phyloP scores from a whole-genome alignment of 2,113 vertebrate species.

The Uria lomvia region DNA sequence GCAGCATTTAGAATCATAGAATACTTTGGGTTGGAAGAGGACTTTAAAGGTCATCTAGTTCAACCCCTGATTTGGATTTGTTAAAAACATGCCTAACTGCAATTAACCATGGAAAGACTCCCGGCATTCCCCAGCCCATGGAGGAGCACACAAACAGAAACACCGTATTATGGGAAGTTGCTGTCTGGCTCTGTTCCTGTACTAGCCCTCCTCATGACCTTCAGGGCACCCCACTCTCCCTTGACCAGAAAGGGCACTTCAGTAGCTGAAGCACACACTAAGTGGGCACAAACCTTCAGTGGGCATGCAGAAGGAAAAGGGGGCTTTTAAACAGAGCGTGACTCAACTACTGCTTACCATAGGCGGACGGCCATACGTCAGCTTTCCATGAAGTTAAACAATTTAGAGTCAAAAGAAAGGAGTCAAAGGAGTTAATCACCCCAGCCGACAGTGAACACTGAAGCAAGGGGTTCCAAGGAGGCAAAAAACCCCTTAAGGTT shows the following conservation, averaged over 20 bases:
- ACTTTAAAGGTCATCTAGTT: not conserved
- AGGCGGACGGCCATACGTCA: not conserved
- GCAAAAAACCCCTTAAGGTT: not conserved
- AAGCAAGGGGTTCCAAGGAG: not conserved
- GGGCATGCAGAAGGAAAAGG: not conserved
- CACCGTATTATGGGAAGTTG: accelerated
- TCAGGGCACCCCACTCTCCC: not conserved
- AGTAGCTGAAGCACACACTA: not conserved
- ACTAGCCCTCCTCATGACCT: not conserved
- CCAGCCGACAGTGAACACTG: not conserved
- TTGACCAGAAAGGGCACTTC: not conserved
- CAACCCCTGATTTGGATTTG: not conserved
- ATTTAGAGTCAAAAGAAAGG: not conserved
- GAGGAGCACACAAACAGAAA: not conserved
- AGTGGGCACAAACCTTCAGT: not conserved
- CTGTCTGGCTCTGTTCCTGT: not conserved
- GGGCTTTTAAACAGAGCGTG: not conserved
- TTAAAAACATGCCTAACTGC: not conserved
- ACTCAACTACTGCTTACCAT: not conserved
- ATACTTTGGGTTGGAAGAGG: not conserved
- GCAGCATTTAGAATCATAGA: not conserved
- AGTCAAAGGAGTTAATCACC: not conserved
- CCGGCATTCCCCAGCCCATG: not conserved
- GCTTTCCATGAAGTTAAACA: not conserved
- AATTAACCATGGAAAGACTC: not conserved